Conservation (phyloP, 2,888 invertebrate species). For the Pachliopta kotzebuea region DNA sequence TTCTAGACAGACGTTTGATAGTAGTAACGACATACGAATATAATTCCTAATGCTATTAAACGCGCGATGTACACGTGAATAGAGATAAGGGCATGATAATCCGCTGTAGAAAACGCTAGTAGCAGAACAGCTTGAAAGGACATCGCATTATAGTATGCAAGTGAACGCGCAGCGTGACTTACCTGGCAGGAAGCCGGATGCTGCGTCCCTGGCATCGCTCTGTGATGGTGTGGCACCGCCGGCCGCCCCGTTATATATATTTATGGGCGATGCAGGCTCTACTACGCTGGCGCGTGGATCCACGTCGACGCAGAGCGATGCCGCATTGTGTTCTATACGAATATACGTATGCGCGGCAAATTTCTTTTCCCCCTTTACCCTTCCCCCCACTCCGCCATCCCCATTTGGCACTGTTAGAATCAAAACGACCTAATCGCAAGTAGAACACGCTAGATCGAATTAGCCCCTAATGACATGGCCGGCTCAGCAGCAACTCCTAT, state of each 20-base stretch:
- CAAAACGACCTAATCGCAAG: constrained; percentile 40
- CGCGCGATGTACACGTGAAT: constrained; percentile 33
- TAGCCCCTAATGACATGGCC: constrained; percentile 36
- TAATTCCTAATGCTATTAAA: constrained; percentile 20
- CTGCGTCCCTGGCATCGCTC: constrained; percentile 37
- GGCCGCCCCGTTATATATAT: constrained; percentile 51
- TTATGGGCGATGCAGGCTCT: constrained; percentile 52
- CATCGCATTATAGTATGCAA: constrained; percentile 39
- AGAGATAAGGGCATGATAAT: constrained; percentile 47
- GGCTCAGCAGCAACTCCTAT: constrained; percentile 36
- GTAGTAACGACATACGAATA: constrained; percentile 8
- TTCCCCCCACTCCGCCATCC: constrained; percentile 32
- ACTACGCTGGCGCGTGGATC: constrained; percentile 60
- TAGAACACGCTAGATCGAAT: constrained; percentile 31
- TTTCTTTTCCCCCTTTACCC: constrained; percentile 39
- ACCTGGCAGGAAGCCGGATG: constrained; percentile 47
- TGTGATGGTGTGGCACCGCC: constrained; percentile 45
- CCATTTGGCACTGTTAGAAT: constrained; percentile 34
- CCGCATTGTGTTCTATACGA: constrained; percentile 68
- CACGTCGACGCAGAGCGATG: constrained; percentile 67
- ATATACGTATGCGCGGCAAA: constrained; percentile 54
- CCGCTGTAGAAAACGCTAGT: constrained; percentile 48
- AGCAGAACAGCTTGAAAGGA: constrained; percentile 33
- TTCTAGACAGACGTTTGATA: not conserved
- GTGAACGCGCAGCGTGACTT: constrained; percentile 57